A percentile compares a stretch with the other conserved stretches of the same genome.
Evolutionary conservation across 1,140 invertebrate species (phyloP).

Genomic region (Papilio machaon): DNA sequence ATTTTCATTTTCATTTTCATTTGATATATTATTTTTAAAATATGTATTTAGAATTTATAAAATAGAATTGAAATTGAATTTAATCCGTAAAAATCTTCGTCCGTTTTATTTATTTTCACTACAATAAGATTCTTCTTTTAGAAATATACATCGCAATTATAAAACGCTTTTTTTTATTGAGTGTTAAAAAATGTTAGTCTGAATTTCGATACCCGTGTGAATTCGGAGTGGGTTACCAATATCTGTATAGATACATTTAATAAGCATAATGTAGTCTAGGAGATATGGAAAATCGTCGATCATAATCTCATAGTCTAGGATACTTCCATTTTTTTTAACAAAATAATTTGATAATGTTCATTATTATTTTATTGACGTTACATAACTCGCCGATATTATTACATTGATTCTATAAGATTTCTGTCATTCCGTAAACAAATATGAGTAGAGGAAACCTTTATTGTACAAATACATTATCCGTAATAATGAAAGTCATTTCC

Average conservation of each 20-base stretch:
- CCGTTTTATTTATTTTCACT: too few species aligned
- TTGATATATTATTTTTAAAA: too few species aligned
- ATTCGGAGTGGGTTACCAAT: not conserved
- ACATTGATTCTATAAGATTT: not conserved
- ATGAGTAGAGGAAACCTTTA: not conserved
- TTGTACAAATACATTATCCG: not conserved
- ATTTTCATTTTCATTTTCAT: too few species aligned
- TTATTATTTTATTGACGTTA: not conserved
- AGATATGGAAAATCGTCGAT: not conserved
- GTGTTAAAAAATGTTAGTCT: not conserved
- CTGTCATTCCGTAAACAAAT: not conserved
- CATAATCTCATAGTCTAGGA: not conserved
- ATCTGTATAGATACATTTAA: not conserved
- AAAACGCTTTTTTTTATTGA: too few species aligned
- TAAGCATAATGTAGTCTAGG: not conserved
- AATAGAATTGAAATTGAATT: too few species aligned
- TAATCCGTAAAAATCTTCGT: too few species aligned
- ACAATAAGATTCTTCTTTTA: too few species aligned
- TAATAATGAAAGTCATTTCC: slow-evolving; percentile 3
- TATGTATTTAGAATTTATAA: too few species aligned
- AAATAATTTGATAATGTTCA: not conserved
- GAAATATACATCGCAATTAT: too few species aligned
- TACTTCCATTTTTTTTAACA: not conserved
- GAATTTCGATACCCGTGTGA: not conserved
- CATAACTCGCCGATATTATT: too few species aligned